These are phyloP conservation scores for Heteronetta atricapilla DNA, from an alignment of 2,113 vertebrate genomes.

Conservation along the genomic window DNA sequence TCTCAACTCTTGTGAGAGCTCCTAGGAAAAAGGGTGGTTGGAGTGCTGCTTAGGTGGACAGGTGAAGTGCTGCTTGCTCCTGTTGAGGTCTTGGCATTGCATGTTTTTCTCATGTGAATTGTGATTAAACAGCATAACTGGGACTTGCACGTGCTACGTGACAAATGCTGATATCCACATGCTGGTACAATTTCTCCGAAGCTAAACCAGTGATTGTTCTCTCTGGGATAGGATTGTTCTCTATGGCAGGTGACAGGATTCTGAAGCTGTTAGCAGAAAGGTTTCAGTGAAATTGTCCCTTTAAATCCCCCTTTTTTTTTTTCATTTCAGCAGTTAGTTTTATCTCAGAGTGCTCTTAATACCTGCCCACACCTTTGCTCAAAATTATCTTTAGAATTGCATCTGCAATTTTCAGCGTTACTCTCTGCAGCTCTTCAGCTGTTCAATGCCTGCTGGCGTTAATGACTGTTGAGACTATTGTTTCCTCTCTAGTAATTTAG, in stretches of 20 bases:
- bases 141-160: background rate
- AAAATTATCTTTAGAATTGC: background rate
- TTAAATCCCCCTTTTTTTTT: background rate
- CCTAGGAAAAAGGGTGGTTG: background rate
- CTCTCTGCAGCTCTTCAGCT: background rate
- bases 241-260: background rate
- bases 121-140: background rate
- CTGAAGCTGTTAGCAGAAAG: background rate
- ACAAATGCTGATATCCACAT: background rate
- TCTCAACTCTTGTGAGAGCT: background rate
- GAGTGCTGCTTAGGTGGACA: background rate
- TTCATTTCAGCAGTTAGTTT: background rate
- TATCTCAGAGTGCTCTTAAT: background rate
- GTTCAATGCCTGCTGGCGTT: background rate
- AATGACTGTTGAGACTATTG: background rate
- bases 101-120: background rate
- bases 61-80: background rate
- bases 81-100: background rate
- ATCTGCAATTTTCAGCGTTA: background rate
- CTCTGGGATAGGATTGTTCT: too few relatives aligned
- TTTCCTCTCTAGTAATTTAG: constrained; percentile 7
- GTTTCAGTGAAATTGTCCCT: background rate
- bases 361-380: background rate
- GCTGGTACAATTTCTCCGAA: background rate
- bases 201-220: background rate